These are phyloP conservation scores for Lagria hirta DNA, from an alignment of 2,888 invertebrate species.

Conservation along the genomic window DNA sequence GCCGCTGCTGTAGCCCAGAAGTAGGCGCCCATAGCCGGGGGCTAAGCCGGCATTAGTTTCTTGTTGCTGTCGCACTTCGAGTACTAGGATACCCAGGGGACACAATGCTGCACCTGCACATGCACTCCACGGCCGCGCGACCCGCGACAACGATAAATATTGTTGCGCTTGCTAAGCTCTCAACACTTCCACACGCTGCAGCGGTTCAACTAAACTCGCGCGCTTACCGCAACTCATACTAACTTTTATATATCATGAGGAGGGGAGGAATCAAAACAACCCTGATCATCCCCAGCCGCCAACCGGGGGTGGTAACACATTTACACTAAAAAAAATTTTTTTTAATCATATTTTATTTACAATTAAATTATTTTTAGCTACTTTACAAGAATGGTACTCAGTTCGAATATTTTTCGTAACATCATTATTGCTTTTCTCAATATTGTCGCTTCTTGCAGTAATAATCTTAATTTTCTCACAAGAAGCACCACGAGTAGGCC, in stretches of 20 bases:
- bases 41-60: conserved; percentile 45
- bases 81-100: no score
- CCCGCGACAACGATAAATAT: conserved; percentile 34
- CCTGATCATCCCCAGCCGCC: conserved; percentile 10
- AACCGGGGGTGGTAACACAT: not conserved
- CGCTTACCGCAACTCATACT: conserved; percentile 42
- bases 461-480: no score
- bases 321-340: not conserved
- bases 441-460: no score
- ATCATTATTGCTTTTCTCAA: no score
- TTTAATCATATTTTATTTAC: no score
- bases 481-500: no score
- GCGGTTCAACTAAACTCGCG: conserved; percentile 41
- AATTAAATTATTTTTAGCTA: no score
- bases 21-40: conserved; percentile 49
- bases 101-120: conserved; percentile 38
- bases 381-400: no score
- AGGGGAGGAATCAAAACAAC: conserved; percentile 35
- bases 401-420: no score
- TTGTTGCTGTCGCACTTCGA: conserved; percentile 33
- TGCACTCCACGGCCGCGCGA: conserved; percentile 37
- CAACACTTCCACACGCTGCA: conserved; percentile 32
- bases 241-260: conserved; percentile 44
- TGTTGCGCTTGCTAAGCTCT: conserved; percentile 32
- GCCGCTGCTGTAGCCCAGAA: conserved; percentile 46